These are phyloP conservation scores for Arctia plantaginis DNA, from an alignment of 2,888 invertebrate genomes.

Conservation along the genomic window DNA sequence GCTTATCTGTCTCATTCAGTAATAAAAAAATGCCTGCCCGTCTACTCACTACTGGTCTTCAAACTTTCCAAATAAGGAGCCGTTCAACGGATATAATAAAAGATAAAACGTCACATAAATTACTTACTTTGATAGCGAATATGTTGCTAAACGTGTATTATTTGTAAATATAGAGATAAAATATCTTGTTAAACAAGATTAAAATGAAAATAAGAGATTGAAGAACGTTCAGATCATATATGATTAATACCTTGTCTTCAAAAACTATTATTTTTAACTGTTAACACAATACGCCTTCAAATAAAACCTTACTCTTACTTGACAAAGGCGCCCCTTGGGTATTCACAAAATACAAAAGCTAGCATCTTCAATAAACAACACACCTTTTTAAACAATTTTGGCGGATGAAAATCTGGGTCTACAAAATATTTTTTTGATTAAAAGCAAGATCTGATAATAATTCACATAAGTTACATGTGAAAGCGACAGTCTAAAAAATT, in stretches of 20 bases:
- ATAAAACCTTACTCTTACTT: too few relatives aligned
- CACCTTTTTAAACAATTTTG: too few relatives aligned
- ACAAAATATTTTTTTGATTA: too few relatives aligned
- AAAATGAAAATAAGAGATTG: background rate
- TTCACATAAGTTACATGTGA: background rate
- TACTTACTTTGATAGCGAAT: constrained; percentile 7
- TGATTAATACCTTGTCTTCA: background rate
- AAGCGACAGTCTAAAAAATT: background rate
- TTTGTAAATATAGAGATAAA: constrained; percentile 12
- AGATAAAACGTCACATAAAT: constrained; percentile 9
- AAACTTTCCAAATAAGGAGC: constrained; percentile 1
- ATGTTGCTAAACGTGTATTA: background rate
- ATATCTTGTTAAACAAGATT: constrained; percentile 6
- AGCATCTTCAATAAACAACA: too few relatives aligned
- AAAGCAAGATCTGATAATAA: too few relatives aligned
- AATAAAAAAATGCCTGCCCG: background rate
- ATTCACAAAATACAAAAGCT: too few relatives aligned
- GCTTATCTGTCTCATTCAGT: background rate
- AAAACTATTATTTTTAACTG: background rate
- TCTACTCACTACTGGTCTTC: constrained; percentile 3
- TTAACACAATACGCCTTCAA: background rate
- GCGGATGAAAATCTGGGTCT: too few relatives aligned
- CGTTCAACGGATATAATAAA: constrained; percentile 6
- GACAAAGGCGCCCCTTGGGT: too few relatives aligned
- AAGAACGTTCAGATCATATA: background rate